These are phyloP conservation scores for Nasonia longicornis DNA, from an alignment of 1,140 invertebrate species.

Conservation along the genomic window DNA sequence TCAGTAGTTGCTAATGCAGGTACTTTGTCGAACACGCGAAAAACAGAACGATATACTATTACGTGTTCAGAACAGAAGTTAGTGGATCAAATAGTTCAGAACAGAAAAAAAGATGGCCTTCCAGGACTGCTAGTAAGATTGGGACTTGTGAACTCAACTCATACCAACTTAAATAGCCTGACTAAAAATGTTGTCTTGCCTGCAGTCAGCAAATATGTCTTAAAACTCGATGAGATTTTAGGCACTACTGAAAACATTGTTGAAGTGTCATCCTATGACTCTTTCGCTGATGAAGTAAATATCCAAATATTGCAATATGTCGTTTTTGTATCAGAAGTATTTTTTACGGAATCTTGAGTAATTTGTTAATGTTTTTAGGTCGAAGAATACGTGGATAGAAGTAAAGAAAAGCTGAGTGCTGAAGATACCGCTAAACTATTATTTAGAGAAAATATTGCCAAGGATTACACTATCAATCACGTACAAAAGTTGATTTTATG, in stretches of 20 bases:
- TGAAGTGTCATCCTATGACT: neutral
- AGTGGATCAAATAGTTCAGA: constrained; percentile 15
- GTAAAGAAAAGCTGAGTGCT: too few species aligned
- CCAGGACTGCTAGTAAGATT: constrained; percentile 3
- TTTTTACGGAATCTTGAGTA: too few species aligned
- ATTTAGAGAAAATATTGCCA: too few species aligned
- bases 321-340: too few species aligned
- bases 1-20: constrained; percentile 4
- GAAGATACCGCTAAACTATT: too few species aligned
- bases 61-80: neutral
- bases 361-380: too few species aligned
- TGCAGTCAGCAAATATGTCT: constrained; percentile 16
- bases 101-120: constrained; percentile 23
- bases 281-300: constrained; percentile 14
- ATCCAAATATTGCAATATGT: neutral
- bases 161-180: neutral
- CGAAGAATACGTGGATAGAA: too few species aligned
- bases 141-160: neutral
- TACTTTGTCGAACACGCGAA: neutral
- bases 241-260: neutral
- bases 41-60: neutral
- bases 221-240: constrained; percentile 30
- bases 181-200: neutral
- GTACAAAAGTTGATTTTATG: too few species aligned
- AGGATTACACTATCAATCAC: too few species aligned